Base-by-base conservation (phyloP, 2,888 invertebrate species). In the Thecocarcelia acutangulata region DNA sequence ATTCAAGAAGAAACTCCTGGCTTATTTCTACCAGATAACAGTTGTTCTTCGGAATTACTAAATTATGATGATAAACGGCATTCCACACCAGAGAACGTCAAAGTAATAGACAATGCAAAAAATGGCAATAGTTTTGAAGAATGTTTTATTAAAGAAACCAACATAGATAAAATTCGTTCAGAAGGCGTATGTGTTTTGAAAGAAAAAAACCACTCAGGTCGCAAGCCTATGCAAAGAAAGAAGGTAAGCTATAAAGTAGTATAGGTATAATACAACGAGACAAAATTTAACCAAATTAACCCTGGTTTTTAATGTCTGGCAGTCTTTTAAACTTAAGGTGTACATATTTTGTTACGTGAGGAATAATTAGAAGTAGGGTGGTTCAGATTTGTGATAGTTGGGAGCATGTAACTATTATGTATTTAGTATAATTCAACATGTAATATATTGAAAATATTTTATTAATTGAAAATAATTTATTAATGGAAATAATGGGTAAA, bases 121-220 rank as follows among this genome's bases (percentile, higher is more conserved):
- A 69, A 11, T 6, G 56, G 63, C 11, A 73, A 59, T 4, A 70
- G 73, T 24, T 82, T 82, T 48, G 82, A 82, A 48, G 82, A 82
- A 17, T 78, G 78, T 56, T 82, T 82, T 50, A 78, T 82, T 11
- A 74, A 82, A 3, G 82, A 82, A 21, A 78, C 68, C 9, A 80
- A 83, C 8, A 79, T 82, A 58, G 80, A 80, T 37, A 80, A 64
- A 33, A 76, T 80, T 15, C 79, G 76, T 11, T 52, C 80, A 1
- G 72, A 75, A 63, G 76, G 73, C n/a, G 63, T 78, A 4, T 76
- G 75, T 64, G 72, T 72, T 9, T 42, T 74, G 13, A 70, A 75
- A 44, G 76, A 80, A 13, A 76, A 64, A 40, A 63, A 58, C 37
- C 13, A 11, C 4, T 46, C 37, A 13, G 8, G 6, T 33, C 46